Conservation (phyloP, 2,113 vertebrate species). For the Ageneiosus marmoratus region DNA sequence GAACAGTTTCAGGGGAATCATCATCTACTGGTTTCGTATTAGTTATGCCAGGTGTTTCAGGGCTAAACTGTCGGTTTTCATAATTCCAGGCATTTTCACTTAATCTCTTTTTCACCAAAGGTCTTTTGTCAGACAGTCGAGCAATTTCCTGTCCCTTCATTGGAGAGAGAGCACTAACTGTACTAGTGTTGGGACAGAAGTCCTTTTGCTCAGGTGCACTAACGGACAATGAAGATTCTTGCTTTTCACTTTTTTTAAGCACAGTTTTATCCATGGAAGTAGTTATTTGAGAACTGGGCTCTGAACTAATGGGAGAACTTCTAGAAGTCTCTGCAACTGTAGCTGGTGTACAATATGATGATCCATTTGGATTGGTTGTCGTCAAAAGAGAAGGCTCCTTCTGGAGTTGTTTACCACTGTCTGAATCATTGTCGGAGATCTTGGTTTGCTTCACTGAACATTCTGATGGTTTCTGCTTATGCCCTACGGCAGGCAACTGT, state of each 20-base stretch:
- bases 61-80: conserved; percentile 41
- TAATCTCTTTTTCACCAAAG: conserved; percentile 16
- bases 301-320: not conserved
- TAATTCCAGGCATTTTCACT: conserved; percentile 34
- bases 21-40: not conserved
- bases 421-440: not conserved
- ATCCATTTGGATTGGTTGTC: not conserved
- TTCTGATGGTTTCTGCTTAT: not conserved
- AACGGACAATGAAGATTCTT: not conserved
- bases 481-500: not conserved
- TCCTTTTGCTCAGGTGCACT: not conserved
- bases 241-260: not conserved
- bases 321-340: not conserved
- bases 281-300: not conserved
- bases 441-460: not conserved
- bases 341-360: not conserved
- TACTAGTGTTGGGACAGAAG: not conserved
- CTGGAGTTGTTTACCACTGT: not conserved
- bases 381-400: not conserved
- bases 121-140: conserved; percentile 14
- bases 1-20: not conserved
- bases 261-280: not conserved
- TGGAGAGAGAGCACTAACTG: not conserved
- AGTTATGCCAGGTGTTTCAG: not conserved
- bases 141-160: conserved; percentile 22